Percentiles rank a stretch among this genome's conserved stretches.
These are phyloP conservation scores for Exaiptasia diaphana DNA, from an alignment of 64 coral and sea anemone species.

Conservation along the genomic window DNA sequence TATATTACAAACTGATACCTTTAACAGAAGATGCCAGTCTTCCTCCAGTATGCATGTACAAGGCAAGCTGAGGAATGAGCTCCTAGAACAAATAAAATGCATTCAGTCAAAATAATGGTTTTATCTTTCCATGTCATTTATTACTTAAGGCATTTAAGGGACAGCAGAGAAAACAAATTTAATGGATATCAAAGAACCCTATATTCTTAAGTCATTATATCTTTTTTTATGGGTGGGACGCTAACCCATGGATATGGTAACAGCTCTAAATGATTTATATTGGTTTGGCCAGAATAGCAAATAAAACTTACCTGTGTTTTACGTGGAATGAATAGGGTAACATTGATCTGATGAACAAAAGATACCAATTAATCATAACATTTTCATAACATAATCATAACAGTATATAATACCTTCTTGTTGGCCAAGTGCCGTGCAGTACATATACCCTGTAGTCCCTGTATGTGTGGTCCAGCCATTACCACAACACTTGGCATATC, in stretches of 20 bases:
- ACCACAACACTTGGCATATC: slow-evolving; percentile 59
- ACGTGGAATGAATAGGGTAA: slow-evolving; percentile 70
- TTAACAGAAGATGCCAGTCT: slow-evolving; percentile 45
- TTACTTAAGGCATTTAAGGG: background rate
- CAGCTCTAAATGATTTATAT: no score
- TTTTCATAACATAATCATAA: background rate
- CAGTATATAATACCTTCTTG: slow-evolving; percentile 38
- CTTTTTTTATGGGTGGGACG: no score
- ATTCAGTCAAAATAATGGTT: background rate
- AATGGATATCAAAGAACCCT: no score
- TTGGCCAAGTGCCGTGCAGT: slow-evolving; percentile 61
- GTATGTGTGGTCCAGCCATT: slow-evolving; percentile 63
- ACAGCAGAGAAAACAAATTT: no score
- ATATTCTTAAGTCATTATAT: no score
- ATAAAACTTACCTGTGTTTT: slow-evolving; percentile 57
- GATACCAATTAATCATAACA: background rate
- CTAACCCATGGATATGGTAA: no score
- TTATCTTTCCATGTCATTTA: background rate
- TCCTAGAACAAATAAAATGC: slow-evolving; percentile 20
- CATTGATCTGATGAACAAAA: slow-evolving; percentile 23
- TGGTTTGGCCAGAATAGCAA: no score
- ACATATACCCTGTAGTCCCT: slow-evolving; percentile 74
- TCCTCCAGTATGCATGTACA: slow-evolving; percentile 69
- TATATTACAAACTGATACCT: no score
- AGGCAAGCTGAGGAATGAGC: slow-evolving; percentile 61